Conservation (phyloP, 2,888 invertebrate genomes). For the Parnassius glacialis region DNA sequence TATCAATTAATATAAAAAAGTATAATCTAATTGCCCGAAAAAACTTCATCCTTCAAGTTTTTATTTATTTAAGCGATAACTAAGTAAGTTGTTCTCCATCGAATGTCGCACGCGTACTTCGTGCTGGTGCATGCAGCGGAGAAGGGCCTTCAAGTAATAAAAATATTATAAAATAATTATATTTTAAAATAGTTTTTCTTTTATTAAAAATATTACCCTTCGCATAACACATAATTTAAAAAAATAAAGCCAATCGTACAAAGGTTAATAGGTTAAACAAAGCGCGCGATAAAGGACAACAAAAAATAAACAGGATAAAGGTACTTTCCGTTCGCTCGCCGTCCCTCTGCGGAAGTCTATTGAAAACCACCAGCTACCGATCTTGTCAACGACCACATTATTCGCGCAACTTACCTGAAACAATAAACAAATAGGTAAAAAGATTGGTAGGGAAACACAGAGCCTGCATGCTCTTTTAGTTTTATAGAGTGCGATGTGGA, state of each 20-base stretch:
- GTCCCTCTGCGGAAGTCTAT: slow-evolving; percentile 7
- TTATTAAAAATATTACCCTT: no score
- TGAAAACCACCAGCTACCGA: slow-evolving; percentile 7
- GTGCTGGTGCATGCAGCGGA: no score
- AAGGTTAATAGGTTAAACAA: neutral
- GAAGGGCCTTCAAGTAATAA: no score
- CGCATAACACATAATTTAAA: neutral
- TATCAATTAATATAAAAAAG: no score
- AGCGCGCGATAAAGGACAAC: neutral
- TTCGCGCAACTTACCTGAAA: slow-evolving; percentile 26
- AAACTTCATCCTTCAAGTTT: no score
- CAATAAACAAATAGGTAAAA: slow-evolving; percentile 24
- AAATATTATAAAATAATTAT: no score
- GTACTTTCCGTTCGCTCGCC: slow-evolving; percentile 11
- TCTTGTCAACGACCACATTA: slow-evolving; percentile 9
- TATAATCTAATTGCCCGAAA: no score
- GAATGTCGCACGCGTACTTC: no score
- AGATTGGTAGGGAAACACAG: slow-evolving; percentile 25
- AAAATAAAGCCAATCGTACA: neutral
- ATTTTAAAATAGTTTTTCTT: no score
- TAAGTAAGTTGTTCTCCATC: no score
- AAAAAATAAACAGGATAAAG: slow-evolving; percentile 22
- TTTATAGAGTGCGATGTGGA: slow-evolving; percentile 14
- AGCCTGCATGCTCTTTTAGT: slow-evolving; percentile 22
- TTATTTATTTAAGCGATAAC: no score